phyloP scores from a whole-genome alignment of 1,140 invertebrate species.

The Piezodorus guildinii region DNA sequence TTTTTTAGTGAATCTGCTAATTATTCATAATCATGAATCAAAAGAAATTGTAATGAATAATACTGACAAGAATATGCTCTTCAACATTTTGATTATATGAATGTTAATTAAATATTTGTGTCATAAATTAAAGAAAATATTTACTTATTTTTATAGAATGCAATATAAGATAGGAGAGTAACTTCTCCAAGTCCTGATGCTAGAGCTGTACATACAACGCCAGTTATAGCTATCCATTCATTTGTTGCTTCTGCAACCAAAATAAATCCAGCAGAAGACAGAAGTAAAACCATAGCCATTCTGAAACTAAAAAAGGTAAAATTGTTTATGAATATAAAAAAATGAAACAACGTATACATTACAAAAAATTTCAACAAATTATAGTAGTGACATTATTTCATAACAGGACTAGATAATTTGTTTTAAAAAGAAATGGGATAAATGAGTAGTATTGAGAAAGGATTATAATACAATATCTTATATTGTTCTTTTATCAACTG shows the following conservation, averaged over 20 bases:
- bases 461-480: not conserved
- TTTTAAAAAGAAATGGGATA: not conserved
- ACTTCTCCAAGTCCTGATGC: constrained; percentile 69
- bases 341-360: not conserved
- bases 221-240: constrained; percentile 49
- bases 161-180: constrained; percentile 60
- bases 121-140: not conserved
- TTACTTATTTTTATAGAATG: constrained; percentile 52
- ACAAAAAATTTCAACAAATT: not conserved
- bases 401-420: not conserved
- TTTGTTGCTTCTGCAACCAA: constrained; percentile 48
- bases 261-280: constrained; percentile 49
- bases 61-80: too few relatives aligned
- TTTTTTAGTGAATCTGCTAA: too few relatives aligned
- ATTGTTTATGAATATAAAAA: too few relatives aligned
- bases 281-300: constrained; percentile 44
- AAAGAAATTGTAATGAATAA: too few relatives aligned
- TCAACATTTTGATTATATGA: too few relatives aligned
- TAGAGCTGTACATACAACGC: constrained; percentile 66
- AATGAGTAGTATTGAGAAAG: not conserved
- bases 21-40: too few relatives aligned
- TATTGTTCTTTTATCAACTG: not conserved
- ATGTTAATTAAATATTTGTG: too few relatives aligned
- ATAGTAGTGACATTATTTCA: not conserved
- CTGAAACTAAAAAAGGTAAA: constrained; percentile 33